Percentiles rank a stretch among this genome's conserved stretches.
phyloP scores from a whole-genome alignment of 2,113 vertebrate species.

The Anseranas semipalmata region DNA sequence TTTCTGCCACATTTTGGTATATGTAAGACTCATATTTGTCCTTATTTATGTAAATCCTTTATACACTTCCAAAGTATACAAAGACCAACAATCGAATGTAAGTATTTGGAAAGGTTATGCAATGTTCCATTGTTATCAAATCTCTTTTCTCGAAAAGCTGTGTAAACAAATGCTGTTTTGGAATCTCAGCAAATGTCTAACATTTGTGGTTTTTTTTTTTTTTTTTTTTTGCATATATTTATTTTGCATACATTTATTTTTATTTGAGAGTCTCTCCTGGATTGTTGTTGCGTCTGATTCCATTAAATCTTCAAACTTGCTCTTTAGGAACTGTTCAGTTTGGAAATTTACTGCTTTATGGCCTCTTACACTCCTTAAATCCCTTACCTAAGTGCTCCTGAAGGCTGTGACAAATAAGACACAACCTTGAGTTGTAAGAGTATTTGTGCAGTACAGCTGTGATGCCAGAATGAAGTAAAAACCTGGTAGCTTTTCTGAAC shows the following conservation, averaged over 20 bases:
- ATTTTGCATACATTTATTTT: background rate
- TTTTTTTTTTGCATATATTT: constrained; percentile 33
- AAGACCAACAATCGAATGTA: background rate
- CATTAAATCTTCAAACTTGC: background rate
- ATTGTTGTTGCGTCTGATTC: background rate
- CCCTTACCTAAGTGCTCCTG: background rate
- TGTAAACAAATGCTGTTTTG: constrained; percentile 30
- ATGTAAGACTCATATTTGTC: background rate
- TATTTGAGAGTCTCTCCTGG: background rate
- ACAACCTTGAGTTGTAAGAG: background rate
- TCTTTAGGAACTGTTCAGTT: background rate
- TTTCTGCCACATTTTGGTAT: background rate
- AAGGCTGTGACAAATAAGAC: background rate
- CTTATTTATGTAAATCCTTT: background rate
- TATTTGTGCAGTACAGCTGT: background rate
- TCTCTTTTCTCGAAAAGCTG: constrained; percentile 32
- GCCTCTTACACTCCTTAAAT: background rate
- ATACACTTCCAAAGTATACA: background rate
- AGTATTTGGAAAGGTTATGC: constrained; percentile 32
- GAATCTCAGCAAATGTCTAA: background rate
- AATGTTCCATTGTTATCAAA: constrained; percentile 19
- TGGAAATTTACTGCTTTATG: background rate
- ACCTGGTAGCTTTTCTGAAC: background rate
- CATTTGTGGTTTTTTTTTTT: too few species aligned
- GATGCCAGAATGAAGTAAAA: background rate